A percentile compares a stretch with the other conserved stretches of the same genome.
These are phyloP conservation scores for Acromyrmex heyeri DNA, from an alignment of 1,140 invertebrate genomes.

Conservation along the genomic window DNA sequence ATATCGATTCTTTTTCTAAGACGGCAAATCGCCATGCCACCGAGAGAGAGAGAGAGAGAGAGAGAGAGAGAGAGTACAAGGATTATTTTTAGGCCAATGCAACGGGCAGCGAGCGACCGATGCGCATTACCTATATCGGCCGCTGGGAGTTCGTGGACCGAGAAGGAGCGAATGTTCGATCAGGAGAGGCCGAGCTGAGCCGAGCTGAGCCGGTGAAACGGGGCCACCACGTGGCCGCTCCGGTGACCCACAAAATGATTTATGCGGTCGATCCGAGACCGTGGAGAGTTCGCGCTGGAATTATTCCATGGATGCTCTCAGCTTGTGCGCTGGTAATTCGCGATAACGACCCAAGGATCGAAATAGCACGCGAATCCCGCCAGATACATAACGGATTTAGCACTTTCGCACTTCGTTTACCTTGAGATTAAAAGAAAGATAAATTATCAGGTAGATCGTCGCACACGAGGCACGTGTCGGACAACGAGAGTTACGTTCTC, in stretches of 20 bases:
- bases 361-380: slow-evolving; percentile 36
- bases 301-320: slow-evolving; percentile 30
- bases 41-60: neutral
- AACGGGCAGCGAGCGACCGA: slow-evolving; percentile 25
- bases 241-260: slow-evolving; percentile 64
- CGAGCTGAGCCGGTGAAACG: slow-evolving; percentile 48
- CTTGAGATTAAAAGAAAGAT: neutral
- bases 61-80: neutral
- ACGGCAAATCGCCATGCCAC: neutral
- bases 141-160: slow-evolving; percentile 52
- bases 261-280: slow-evolving; percentile 48
- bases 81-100: slow-evolving; percentile 62
- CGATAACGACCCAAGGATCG: slow-evolving; percentile 43
- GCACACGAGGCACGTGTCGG: neutral
- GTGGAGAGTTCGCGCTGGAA: slow-evolving; percentile 54
- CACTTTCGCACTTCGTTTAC: neutral
- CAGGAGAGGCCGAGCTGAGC: slow-evolving; percentile 41
- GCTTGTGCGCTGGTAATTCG: slow-evolving; percentile 29
- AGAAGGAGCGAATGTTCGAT: slow-evolving; percentile 45
- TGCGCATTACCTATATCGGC: slow-evolving; percentile 23
- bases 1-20: slow-evolving; percentile 16
- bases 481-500: neutral
- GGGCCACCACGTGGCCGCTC: slow-evolving; percentile 58
- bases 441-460: neutral
- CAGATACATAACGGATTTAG: neutral